Evolutionary conservation across 2,888 invertebrate genomes (phyloP).

Genomic region (Cephalotes varians): DNA sequence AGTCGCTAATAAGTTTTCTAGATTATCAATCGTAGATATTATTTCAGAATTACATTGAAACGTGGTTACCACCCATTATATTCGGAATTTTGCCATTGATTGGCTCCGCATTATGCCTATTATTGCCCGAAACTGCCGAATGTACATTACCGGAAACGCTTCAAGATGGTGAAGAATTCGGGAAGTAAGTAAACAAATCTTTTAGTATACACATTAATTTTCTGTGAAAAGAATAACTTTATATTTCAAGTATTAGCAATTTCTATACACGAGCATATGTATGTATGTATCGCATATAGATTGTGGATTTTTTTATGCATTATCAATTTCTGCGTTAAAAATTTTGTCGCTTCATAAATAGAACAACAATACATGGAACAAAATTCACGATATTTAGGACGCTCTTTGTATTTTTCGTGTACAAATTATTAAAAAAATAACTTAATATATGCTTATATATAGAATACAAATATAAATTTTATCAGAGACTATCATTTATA

Average conservation of each 20-base stretch:
- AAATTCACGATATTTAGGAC: not conserved
- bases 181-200: conserved; percentile 82
- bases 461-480: conserved; percentile 1
- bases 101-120: conserved; percentile 89
- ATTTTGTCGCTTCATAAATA: not conserved
- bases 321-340: not conserved
- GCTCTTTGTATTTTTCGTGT: not conserved
- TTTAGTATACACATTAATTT: not conserved
- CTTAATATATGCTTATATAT: not conserved
- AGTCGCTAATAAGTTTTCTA: conserved; percentile 3
- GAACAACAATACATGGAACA: not conserved
- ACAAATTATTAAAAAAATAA: not conserved
- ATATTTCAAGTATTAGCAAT: not conserved
- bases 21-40: conserved; percentile 25
- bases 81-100: conserved; percentile 91
- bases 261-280: not conserved
- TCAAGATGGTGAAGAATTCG: conserved; percentile 91
- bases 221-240: not conserved
- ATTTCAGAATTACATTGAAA: conserved; percentile 84
- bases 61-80: conserved; percentile 90
- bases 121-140: conserved; percentile 93
- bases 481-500: not conserved
- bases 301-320: not conserved
- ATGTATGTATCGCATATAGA: not conserved
- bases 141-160: conserved; percentile 92